These are phyloP conservation scores for Oeneis ivallda DNA, from an alignment of 2,888 invertebrate genomes.

Conservation along the genomic window DNA sequence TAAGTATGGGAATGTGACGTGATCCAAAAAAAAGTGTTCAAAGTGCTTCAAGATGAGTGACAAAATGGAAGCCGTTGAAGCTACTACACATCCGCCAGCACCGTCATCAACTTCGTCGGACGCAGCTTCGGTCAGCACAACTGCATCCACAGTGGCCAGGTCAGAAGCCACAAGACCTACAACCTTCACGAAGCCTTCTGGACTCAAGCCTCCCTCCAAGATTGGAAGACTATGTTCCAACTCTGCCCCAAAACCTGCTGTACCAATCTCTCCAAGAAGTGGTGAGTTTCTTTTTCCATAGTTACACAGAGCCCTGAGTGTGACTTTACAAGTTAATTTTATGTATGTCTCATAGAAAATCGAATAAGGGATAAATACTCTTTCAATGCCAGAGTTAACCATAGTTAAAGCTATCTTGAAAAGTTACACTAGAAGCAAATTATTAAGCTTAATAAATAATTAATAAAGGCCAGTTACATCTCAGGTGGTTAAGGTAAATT, in stretches of 20 bases:
- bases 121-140: slow-evolving; percentile 59
- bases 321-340: too few relatives aligned
- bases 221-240: slow-evolving; percentile 85
- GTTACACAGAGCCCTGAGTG: background rate
- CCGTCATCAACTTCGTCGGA: slow-evolving; percentile 65
- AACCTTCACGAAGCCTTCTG: slow-evolving; percentile 80
- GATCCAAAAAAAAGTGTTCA: slow-evolving; percentile 42
- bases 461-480: too few relatives aligned
- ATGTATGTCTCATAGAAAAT: too few relatives aligned
- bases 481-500: too few relatives aligned
- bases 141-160: slow-evolving; percentile 48
- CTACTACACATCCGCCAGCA: slow-evolving; percentile 50
- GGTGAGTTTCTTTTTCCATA: slow-evolving; percentile 61
- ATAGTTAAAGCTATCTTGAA: too few relatives aligned
- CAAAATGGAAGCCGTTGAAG: slow-evolving; percentile 55
- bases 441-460: too few relatives aligned
- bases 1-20: slow-evolving; percentile 44
- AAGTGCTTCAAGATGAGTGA: slow-evolving; percentile 72
- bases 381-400: too few relatives aligned
- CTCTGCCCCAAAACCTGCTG: slow-evolving; percentile 84
- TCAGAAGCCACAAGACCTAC: slow-evolving; percentile 61
- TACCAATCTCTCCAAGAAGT: slow-evolving; percentile 82
- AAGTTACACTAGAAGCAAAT: too few relatives aligned
- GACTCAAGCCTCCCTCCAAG: slow-evolving; percentile 84
- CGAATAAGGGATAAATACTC: too few relatives aligned